These are phyloP conservation scores for Paraplagusia blochii DNA, from an alignment of 2,113 vertebrate species.

Conservation along the genomic window DNA sequence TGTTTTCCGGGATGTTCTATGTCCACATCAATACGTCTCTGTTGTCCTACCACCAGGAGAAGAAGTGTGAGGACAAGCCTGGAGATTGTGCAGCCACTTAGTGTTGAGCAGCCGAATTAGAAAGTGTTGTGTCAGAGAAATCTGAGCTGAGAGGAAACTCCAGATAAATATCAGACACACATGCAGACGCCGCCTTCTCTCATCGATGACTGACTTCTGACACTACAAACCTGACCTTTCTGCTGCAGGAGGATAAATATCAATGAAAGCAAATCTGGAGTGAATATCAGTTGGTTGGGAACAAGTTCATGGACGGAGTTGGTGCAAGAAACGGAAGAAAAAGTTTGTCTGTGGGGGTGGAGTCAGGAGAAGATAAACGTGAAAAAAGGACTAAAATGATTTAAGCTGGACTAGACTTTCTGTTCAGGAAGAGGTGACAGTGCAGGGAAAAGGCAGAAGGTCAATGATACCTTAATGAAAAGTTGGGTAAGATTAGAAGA, in stretches of 20 bases:
- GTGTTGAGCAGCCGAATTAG: constrained; percentile 50
- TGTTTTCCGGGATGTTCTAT: not conserved
- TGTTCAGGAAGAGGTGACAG: too few relatives aligned
- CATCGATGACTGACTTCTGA: constrained; percentile 19
- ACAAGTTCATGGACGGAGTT: constrained; percentile 24
- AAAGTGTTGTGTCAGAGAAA: constrained; percentile 62
- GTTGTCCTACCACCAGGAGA: not conserved
- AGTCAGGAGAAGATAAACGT: constrained; percentile 16
- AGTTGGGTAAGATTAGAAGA: too few relatives aligned
- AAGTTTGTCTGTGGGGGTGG: too few relatives aligned
- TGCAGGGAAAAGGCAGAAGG: too few relatives aligned
- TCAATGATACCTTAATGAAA: too few relatives aligned
- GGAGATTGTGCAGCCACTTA: constrained; percentile 18
- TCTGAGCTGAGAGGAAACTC: constrained; percentile 48
- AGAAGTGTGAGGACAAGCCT: constrained; percentile 18
- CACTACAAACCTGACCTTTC: constrained; percentile 14
- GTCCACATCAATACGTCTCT: not conserved
- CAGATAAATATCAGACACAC: constrained; percentile 18
- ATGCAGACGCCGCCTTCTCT: constrained; percentile 12
- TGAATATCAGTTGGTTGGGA: constrained; percentile 9
- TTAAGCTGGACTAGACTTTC: too few relatives aligned
- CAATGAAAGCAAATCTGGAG: constrained; percentile 8
- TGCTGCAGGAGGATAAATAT: constrained; percentile 13
- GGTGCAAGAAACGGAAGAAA: not conserved
- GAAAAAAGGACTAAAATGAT: too few relatives aligned